phyloP scores from a whole-genome alignment of 1,140 invertebrate species.

The Hypothenemus hampei region DNA sequence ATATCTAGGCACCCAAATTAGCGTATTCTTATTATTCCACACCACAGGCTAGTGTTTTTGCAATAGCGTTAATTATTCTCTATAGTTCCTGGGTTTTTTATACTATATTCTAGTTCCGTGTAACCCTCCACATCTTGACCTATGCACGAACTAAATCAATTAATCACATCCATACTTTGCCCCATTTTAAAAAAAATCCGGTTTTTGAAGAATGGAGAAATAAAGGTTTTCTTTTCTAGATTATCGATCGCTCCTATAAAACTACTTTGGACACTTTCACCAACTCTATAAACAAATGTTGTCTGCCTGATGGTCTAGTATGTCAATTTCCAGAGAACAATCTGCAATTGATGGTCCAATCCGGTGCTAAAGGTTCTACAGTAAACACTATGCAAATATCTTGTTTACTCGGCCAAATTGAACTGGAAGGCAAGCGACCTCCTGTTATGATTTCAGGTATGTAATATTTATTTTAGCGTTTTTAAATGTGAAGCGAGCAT shows the following conservation, averaged over 20 bases:
- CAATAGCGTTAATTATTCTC: no score
- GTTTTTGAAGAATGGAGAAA: not conserved
- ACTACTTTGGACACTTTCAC: conserved; percentile 73
- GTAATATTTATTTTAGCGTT: not conserved
- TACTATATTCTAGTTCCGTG: no score
- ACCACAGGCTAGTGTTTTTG: no score
- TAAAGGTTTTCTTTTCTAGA: conserved; percentile 3
- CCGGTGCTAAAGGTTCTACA: conserved; percentile 95
- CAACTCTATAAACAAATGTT: conserved; percentile 85
- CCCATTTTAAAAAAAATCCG: not conserved
- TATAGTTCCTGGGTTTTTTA: no score
- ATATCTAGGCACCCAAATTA: no score
- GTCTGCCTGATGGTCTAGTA: conserved; percentile 76
- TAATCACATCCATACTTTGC: no score
- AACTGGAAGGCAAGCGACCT: conserved; percentile 95
- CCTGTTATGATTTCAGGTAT: conserved; percentile 89
- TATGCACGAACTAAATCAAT: no score
- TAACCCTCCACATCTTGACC: no score
- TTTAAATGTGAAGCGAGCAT: not conserved
- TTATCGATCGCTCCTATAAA: conserved; percentile 87
- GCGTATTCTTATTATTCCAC: no score
- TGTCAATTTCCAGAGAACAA: conserved; percentile 92
- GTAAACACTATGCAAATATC: conserved; percentile 98
- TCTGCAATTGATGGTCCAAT: conserved; percentile 95
- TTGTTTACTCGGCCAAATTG: conserved; percentile 94